Conservation (phyloP, 2,888 invertebrate genomes). For the Candidula unifasciata region DNA sequence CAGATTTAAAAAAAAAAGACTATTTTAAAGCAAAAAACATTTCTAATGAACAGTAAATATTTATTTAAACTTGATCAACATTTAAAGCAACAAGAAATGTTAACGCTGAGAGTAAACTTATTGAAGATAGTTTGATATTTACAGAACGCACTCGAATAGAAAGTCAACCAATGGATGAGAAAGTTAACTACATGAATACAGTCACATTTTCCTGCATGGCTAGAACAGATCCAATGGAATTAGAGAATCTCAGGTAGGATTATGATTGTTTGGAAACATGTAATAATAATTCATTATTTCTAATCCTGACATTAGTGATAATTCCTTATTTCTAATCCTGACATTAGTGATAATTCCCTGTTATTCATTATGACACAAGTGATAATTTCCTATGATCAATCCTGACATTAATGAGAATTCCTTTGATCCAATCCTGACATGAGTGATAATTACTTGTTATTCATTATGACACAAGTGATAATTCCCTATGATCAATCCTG, state of each 20-base stretch:
- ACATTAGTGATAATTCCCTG: too few relatives aligned
- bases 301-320: not conserved
- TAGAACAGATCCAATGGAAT: slow-evolving; percentile 67
- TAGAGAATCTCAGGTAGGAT: slow-evolving; percentile 33
- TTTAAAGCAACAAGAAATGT: not conserved
- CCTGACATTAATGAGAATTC: too few relatives aligned
- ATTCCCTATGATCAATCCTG: too few relatives aligned
- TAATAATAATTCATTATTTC: not conserved
- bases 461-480: too few relatives aligned
- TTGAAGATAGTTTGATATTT: not conserved
- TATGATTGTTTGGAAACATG: too few relatives aligned
- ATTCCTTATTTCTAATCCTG: not conserved
- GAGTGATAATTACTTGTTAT: too few relatives aligned
- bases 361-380: too few relatives aligned
- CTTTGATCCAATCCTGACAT: too few relatives aligned
- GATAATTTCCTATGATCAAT: too few relatives aligned
- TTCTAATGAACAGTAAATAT: not conserved
- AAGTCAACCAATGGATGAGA: slow-evolving; percentile 55
- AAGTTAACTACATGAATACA: slow-evolving; percentile 56
- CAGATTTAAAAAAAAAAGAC: too few relatives aligned
- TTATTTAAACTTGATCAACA: not conserved
- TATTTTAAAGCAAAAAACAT: too few relatives aligned
- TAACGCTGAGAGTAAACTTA: not conserved
- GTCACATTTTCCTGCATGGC: slow-evolving; percentile 68
- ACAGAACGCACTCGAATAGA: slow-evolving; percentile 67